These are phyloP conservation scores for Alca torda DNA, from an alignment of 2,797 vertebrate species.

Conservation along the genomic window DNA sequence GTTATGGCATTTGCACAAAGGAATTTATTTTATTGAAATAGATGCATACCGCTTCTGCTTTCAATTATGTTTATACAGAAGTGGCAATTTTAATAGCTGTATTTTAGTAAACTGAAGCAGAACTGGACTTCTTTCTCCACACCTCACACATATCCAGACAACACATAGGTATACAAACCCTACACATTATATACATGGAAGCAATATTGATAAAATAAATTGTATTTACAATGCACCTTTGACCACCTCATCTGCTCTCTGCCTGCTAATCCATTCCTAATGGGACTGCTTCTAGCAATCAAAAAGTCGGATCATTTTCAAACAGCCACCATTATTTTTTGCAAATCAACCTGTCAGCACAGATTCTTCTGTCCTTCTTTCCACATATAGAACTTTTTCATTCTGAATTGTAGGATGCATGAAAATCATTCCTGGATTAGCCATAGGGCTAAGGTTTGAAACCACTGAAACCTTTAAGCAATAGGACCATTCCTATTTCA, in stretches of 20 bases:
- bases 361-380: not conserved
- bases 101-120: not conserved
- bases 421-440: not conserved
- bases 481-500: not conserved
- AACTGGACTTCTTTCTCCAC: not conserved
- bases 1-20: not conserved
- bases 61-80: not conserved
- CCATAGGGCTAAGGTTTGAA: not conserved
- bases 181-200: not conserved
- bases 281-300: not conserved
- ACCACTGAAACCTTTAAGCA: not conserved
- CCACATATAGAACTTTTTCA: not conserved
- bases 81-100: not conserved
- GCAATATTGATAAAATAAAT: not conserved
- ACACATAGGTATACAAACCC: not conserved
- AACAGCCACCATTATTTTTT: not conserved
- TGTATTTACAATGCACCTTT: not conserved
- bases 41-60: not conserved
- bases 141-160: not conserved
- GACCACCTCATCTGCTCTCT: slow-evolving; percentile 12
- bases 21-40: not conserved
- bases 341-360: not conserved
- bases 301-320: not conserved
- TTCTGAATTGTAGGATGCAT: not conserved
- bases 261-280: slow-evolving; percentile 16